These are phyloP conservation scores for Prunella himalayana DNA, from an alignment of 2,113 vertebrate species.

Conservation along the genomic window DNA sequence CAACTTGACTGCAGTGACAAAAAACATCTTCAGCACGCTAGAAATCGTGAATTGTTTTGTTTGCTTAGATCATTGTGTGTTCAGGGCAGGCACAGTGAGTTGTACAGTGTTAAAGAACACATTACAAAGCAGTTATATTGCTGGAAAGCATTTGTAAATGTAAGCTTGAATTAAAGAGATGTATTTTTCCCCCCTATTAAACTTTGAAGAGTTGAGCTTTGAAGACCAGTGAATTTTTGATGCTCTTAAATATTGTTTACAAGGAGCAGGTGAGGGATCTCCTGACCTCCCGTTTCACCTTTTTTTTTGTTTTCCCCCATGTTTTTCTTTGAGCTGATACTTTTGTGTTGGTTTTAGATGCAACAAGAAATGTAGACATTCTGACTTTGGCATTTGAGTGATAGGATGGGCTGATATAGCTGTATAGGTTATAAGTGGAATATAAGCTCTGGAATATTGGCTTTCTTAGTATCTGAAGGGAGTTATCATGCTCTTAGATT, in stretches of 20 bases:
- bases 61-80: not conserved
- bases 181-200: not conserved
- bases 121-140: not conserved
- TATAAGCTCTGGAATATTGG: not conserved
- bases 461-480: slow-evolving; percentile 12
- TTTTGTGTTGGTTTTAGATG: not conserved
- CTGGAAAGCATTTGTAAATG: slow-evolving; percentile 1
- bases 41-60: not conserved
- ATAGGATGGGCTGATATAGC: not conserved
- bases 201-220: not conserved
- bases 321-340: not conserved
- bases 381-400: not conserved
- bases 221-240: not conserved
- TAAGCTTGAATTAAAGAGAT: not conserved
- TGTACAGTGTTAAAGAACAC: not conserved
- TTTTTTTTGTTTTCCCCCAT: not conserved
- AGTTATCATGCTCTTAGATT: slow-evolving; percentile 44
- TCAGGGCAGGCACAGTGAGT: not conserved
- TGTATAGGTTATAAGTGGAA: not conserved
- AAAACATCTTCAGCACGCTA: not conserved
- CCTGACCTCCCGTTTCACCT: not conserved
- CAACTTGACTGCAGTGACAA: not conserved
- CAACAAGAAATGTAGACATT: not conserved
- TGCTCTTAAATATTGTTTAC: not conserved
- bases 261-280: not conserved